Evolutionary conservation across 2,113 vertebrate species (phyloP), one percentile per base, ranked within the genome.

Genomic region (Eolophus roseicapilla): DNA sequence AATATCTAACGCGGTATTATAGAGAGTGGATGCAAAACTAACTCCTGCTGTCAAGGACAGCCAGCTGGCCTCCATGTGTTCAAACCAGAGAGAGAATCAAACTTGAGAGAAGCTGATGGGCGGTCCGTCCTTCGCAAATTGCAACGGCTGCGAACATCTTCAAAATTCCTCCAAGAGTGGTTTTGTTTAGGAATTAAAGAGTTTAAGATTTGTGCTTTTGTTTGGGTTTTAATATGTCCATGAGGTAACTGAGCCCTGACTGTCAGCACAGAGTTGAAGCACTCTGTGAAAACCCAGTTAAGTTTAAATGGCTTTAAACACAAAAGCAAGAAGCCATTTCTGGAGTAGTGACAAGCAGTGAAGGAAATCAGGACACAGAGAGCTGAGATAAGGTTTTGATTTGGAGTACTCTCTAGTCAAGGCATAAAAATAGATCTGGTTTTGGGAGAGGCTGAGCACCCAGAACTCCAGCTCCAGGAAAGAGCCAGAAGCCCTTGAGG

Each of bases 51-150:
- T 88, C 68, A 83, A 89, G 60, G 71, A 86, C 29, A 81, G 60
- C 68, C 82, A 92, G 93, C 88, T 95, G 92, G 79, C 47, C 53
- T 37, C 46, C 88, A 90, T 50, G 88, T 94, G 94, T 86, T 78
- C 68, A 55, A 85, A 57, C 23, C 49, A 47, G 46, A 46, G 31
- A 47, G 55, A 81, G n/a, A 57, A 41, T 68, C 50, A 76, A 69
- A n/a, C 39, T 64, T 24, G 6, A 76, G 77, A 64, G 79, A 65
- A 86, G 76, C 63, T 86, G 59, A 59, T 53, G 79, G 60, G 68
- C 16, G 4, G 33, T 50, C 46, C 27, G 41, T 43, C 46, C 75
- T 95, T 63, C 46, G 24, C n/a, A 53, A 77, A 74, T 4, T 86
- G 71, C 43, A 82, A 68, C 41, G 82, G 18, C 73, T 85, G 43